phyloP scores from a whole-genome alignment of 2,113 vertebrate species.

The Dissostichus mawsoni region DNA sequence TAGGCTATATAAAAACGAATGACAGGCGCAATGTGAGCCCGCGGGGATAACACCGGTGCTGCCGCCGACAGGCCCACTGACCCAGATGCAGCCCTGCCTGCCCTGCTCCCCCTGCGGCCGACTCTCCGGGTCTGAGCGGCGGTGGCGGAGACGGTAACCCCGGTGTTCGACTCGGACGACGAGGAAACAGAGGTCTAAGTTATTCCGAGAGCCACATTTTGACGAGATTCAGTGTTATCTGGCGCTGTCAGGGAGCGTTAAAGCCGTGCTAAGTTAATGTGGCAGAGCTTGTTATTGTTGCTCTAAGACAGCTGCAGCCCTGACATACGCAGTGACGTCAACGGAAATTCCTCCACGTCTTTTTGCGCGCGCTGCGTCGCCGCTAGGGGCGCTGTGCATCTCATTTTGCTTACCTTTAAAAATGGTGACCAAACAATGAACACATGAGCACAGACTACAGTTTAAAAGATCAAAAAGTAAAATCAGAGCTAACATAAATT shows the following conservation, averaged over 20 bases:
- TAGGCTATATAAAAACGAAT: slow-evolving; percentile 28
- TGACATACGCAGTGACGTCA: slow-evolving; percentile 86
- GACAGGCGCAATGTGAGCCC: slow-evolving; percentile 45
- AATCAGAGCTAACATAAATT: too few species aligned
- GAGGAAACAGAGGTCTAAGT: slow-evolving; percentile 87
- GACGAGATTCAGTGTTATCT: slow-evolving; percentile 72
- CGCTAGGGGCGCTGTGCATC: slow-evolving; percentile 31
- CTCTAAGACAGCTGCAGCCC: slow-evolving; percentile 85
- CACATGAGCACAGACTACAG: neutral
- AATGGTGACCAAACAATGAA: too few species aligned
- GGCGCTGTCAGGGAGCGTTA: slow-evolving; percentile 45
- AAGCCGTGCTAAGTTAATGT: slow-evolving; percentile 22
- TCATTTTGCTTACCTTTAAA: too few species aligned
- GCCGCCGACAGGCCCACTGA: slow-evolving; percentile 88
- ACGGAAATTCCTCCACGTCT: slow-evolving; percentile 88
- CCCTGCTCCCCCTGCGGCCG: slow-evolving; percentile 88
- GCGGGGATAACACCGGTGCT: slow-evolving; percentile 52
- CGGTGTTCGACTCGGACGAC: slow-evolving; percentile 87
- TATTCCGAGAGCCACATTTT: slow-evolving; percentile 84
- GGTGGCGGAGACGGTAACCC: slow-evolving; percentile 86
- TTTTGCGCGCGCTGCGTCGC: slow-evolving; percentile 67
- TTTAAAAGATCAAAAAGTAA: neutral
- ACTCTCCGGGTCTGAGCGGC: slow-evolving; percentile 87
- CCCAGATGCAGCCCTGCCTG: slow-evolving; percentile 89
- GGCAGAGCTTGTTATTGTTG: slow-evolving; percentile 84